Evolutionary conservation across 2,113 vertebrate genomes (phyloP).

Genomic region (Clarias magur): DNA sequence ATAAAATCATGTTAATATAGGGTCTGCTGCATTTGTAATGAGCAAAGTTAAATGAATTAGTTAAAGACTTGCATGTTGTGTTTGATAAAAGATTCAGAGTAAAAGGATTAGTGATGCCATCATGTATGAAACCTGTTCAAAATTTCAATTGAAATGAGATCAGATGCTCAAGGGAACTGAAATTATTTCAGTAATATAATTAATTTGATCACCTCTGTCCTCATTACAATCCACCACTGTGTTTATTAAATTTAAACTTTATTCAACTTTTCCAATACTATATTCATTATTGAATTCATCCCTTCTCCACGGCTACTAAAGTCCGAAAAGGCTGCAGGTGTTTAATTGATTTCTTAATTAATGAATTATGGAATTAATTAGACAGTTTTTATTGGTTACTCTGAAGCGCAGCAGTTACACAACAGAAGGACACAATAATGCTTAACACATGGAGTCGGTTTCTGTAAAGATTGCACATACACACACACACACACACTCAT

Average conservation of each 20-base stretch:
- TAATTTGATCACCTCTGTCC: neutral
- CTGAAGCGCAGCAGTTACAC: neutral
- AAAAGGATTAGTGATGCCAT: neutral
- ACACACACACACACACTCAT: conserved; percentile 1
- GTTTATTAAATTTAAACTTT: neutral
- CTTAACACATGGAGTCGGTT: neutral
- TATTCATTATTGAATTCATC: neutral
- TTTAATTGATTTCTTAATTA: neutral
- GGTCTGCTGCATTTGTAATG: neutral
- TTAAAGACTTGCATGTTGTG: neutral
- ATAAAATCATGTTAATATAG: neutral
- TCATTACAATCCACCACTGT: neutral
- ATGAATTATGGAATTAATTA: neutral
- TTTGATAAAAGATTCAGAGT: neutral
- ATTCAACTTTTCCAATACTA: neutral
- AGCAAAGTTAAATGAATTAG: neutral
- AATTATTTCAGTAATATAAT: too few relatives aligned
- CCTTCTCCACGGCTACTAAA: neutral
- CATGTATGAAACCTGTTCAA: neutral
- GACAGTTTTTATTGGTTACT: neutral
- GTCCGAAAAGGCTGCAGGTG: too few relatives aligned
- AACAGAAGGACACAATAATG: neutral
- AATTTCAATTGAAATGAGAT: neutral
- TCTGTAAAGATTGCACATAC: neutral
- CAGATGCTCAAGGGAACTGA: neutral